Evolutionary conservation across 2,113 vertebrate species (phyloP).

Genomic region (Hyaena hyaena): DNA sequence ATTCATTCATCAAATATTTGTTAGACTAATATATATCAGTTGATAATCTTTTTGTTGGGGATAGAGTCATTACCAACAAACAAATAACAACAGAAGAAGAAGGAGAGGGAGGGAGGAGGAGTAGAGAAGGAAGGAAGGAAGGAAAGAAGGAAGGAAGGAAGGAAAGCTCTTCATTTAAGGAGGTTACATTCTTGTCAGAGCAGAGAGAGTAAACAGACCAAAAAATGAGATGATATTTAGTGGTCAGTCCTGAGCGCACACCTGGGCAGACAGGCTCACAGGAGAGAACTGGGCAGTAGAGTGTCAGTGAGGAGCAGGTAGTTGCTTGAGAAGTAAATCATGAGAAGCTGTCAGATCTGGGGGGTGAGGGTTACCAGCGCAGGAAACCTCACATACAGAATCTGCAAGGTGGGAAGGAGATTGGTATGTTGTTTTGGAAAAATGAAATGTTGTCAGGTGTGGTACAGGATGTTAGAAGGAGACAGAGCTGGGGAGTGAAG

Average conservation of each 20-base stretch:
- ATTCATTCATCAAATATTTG: background rate
- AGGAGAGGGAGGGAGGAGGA: too few relatives aligned
- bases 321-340: background rate
- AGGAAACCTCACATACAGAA: background rate
- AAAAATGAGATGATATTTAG: background rate
- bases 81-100: background rate
- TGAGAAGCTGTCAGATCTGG: background rate
- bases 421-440: background rate
- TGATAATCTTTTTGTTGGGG: background rate
- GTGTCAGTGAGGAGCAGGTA: background rate
- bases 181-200: background rate
- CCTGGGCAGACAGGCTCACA: background rate
- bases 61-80: background rate
- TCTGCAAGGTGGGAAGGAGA: background rate
- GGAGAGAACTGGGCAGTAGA: rapidly evolving
- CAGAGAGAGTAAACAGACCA: background rate
- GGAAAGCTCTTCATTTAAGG: background rate
- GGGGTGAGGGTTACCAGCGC: background rate
- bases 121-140: too few relatives aligned
- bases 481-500: background rate
- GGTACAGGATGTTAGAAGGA: background rate
- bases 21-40: background rate
- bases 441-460: background rate
- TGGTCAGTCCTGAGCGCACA: background rate
- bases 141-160: too few relatives aligned